These are phyloP conservation scores for Notolepis coatsorum DNA, from an alignment of 2,797 vertebrate species.

Conservation along the genomic window DNA sequence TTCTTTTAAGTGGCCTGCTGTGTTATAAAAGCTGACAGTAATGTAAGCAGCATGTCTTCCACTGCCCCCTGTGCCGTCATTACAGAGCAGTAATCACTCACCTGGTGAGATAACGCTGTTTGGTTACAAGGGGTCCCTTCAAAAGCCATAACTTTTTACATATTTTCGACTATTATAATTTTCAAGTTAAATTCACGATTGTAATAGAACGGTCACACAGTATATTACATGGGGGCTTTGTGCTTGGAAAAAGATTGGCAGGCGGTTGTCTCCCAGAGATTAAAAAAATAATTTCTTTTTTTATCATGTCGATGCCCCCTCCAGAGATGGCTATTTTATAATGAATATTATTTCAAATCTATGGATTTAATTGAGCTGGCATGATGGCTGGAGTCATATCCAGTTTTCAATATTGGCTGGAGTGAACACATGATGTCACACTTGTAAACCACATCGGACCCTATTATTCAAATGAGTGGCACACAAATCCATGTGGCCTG, in stretches of 20 bases:
- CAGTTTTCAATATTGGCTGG: background rate
- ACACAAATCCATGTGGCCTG: background rate
- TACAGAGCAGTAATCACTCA: background rate
- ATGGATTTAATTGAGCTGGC: background rate
- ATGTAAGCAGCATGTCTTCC: background rate
- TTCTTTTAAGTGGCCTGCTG: background rate
- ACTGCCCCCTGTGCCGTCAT: background rate
- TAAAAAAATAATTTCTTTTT: background rate
- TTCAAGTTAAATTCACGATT: too few species aligned
- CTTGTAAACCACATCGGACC: background rate
- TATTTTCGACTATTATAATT: too few species aligned
- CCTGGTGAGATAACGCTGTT: background rate
- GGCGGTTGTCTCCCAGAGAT: too few species aligned
- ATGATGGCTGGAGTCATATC: background rate
- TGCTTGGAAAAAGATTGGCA: too few species aligned
- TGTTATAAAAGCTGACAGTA: background rate
- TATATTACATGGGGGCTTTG: too few species aligned
- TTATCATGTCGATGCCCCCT: background rate
- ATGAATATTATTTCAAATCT: background rate
- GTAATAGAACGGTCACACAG: too few species aligned
- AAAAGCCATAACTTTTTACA: background rate
- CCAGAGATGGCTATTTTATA: background rate
- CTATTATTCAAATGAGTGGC: background rate
- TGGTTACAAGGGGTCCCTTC: background rate
- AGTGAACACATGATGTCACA: background rate